Evolutionary conservation across 1,140 invertebrate genomes (phyloP).

Genomic region (Stegodyphus mimosarum): DNA sequence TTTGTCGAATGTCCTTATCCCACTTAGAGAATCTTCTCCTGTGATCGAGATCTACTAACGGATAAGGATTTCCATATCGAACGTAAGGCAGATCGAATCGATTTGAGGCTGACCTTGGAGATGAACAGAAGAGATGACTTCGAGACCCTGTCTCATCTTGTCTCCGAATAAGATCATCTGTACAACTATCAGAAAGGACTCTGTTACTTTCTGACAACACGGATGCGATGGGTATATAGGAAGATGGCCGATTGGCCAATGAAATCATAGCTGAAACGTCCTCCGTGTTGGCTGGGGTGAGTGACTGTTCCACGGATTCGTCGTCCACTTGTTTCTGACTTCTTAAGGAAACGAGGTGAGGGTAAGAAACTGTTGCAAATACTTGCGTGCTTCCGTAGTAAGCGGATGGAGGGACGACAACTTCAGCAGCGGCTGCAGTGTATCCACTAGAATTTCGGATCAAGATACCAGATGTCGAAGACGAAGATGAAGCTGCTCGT

Average conservation of each 20-base stretch:
- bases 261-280: slow-evolving; percentile 63
- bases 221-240: slow-evolving; percentile 46
- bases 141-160: slow-evolving; percentile 14
- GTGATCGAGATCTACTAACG: slow-evolving; percentile 19
- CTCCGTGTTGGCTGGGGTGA: slow-evolving; percentile 62
- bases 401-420: slow-evolving; percentile 45
- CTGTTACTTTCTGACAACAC: slow-evolving; percentile 42
- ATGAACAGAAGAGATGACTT: slow-evolving; percentile 8
- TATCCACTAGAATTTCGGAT: background rate
- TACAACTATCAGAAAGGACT: slow-evolving; percentile 35
- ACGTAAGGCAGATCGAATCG: slow-evolving; percentile 31
- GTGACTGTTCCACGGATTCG: slow-evolving; percentile 39
- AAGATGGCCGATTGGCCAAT: slow-evolving; percentile 23
- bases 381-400: slow-evolving; percentile 42
- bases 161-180: slow-evolving; percentile 3
- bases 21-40: slow-evolving; percentile 42
- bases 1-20: slow-evolving; percentile 41
- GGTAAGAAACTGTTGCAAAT: slow-evolving; percentile 55
- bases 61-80: slow-evolving; percentile 36
- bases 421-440: slow-evolving; percentile 3
- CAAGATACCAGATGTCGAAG: background rate
- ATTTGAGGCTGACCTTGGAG: slow-evolving; percentile 8
- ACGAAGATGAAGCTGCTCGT: slow-evolving; percentile 6
- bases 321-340: slow-evolving; percentile 24
- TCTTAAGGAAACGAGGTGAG: slow-evolving; percentile 44